Evolutionary conservation across 2,113 vertebrate genomes (phyloP), one percentile per base, ranked within the genome.

Genomic region (Eptatretus burgeri): DNA sequence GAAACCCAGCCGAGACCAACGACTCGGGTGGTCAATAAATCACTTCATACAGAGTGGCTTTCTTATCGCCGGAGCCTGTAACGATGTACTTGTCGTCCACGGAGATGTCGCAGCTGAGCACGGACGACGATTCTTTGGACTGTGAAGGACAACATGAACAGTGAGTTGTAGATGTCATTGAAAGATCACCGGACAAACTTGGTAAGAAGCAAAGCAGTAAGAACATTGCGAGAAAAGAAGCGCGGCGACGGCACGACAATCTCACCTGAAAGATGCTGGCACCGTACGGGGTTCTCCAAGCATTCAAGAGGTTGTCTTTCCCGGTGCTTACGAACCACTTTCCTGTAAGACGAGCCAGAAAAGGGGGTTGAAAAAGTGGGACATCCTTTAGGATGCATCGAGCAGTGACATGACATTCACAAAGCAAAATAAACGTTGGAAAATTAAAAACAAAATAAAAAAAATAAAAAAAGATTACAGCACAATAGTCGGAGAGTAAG

Each of bases 311-410:
- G 69, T 83, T 85, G 72, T 85, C 82, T 70, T 85, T 85, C 14
- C 82, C 82, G 0, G 82, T 85, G 70, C 82, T 85, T 69, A 85
- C 81, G 27, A 85, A 85, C 82, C 82, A 85, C 76, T 83, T 81
- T 70, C 82, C 82, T 85, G 69, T 2, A 63, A 51, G 10, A 18
- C 64, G 69, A 62, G 27, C 27, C 27, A 41, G 27, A 41, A 41
- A 41, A 7, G 27, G 3, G 27, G 27, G 7, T 5, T 5, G 27
- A 41, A 41, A 41, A 41, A 41, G 27, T 7, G 3, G 7, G 27
- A 41, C 27, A 41, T 7, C 27, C 3, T 41, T 41, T 41, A 41
- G 27, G 27, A 41, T 41, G 27, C 27, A 41, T 41, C 27, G 27
- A 41, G 27, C 27, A 41, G 27, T 41, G 27, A 41, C 27, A 5